phyloP scores from a whole-genome alignment of 2,797 vertebrate species.

The Girardinus metallicus region DNA sequence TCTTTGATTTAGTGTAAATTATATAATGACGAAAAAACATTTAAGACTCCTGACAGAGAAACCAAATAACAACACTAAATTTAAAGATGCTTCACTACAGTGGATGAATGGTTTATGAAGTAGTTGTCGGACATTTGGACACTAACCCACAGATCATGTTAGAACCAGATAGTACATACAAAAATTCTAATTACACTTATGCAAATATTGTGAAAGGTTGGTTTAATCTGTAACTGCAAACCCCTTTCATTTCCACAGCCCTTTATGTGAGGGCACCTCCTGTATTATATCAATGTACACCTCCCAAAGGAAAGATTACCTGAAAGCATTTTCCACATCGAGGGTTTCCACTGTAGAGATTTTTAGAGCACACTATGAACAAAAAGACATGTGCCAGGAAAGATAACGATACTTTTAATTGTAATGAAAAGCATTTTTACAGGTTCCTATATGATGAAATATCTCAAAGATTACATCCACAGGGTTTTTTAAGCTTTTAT shows the following conservation, averaged over 20 bases:
- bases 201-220: constrained; percentile 49
- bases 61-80: constrained; percentile 67
- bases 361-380: constrained; percentile 54
- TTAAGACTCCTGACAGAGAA: constrained; percentile 43
- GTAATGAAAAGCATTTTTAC: constrained; percentile 40
- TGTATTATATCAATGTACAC: constrained; percentile 57
- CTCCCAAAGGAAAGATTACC: constrained; percentile 68
- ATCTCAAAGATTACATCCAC: constrained; percentile 46
- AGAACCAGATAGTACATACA: constrained; percentile 26
- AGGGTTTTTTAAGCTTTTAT: constrained; percentile 56
- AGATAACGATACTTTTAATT: constrained; percentile 44
- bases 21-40: constrained; percentile 32
- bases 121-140: constrained; percentile 50
- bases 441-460: constrained; percentile 54
- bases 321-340: constrained; percentile 66
- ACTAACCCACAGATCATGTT: constrained; percentile 45
- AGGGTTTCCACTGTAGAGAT: constrained; percentile 45
- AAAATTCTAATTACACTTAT: constrained; percentile 41
- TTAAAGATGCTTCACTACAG: constrained; percentile 53
- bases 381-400: constrained; percentile 48
- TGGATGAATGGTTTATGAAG: constrained; percentile 60
- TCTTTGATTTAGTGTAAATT: not conserved
- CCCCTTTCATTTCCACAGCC: constrained; percentile 25
- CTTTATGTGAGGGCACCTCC: constrained; percentile 43
- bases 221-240: constrained; percentile 52